These are phyloP conservation scores for Oncorhynchus gorbuscha DNA, from an alignment of 2,113 vertebrate genomes.

Conservation along the genomic window DNA sequence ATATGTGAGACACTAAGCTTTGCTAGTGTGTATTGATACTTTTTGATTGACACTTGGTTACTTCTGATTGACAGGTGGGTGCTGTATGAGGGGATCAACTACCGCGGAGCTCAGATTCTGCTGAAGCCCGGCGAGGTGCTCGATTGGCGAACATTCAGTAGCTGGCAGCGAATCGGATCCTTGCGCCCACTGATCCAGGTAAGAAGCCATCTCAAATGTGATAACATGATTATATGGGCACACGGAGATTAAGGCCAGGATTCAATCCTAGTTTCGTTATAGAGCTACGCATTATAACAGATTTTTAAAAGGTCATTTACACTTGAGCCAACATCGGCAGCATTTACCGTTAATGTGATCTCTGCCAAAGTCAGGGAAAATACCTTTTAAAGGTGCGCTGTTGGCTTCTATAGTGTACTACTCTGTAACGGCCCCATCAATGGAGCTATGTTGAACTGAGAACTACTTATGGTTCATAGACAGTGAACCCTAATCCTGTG, in stretches of 20 bases:
- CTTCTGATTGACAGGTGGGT: slow-evolving; percentile 79
- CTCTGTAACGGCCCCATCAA: too few species aligned
- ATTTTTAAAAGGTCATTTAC: too few species aligned
- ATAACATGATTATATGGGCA: not conserved
- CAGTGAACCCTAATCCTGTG: not conserved
- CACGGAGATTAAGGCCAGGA: not conserved
- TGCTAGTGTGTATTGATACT: not conserved
- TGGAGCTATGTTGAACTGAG: not conserved
- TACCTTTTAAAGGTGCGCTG: too few species aligned
- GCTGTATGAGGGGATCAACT: slow-evolving; percentile 85
- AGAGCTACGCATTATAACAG: too few species aligned
- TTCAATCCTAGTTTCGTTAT: not conserved
- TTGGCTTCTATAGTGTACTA: too few species aligned
- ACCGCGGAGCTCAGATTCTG: slow-evolving; percentile 84
- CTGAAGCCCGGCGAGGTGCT: slow-evolving; percentile 79
- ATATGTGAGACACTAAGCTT: not conserved
- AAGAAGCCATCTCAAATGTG: slow-evolving; percentile 7
- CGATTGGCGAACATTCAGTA: slow-evolving; percentile 79
- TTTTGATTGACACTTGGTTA: not conserved
- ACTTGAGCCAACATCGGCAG: too few species aligned
- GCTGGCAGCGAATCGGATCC: slow-evolving; percentile 84
- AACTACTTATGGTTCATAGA: too few species aligned
- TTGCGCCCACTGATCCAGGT: slow-evolving; percentile 89
- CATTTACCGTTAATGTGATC: too few species aligned
- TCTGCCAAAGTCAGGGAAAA: too few species aligned